Evolutionary conservation across 1,140 invertebrate genomes (phyloP), one percentile per base, ranked within the genome.

Genomic region (Coelopa frigida): DNA sequence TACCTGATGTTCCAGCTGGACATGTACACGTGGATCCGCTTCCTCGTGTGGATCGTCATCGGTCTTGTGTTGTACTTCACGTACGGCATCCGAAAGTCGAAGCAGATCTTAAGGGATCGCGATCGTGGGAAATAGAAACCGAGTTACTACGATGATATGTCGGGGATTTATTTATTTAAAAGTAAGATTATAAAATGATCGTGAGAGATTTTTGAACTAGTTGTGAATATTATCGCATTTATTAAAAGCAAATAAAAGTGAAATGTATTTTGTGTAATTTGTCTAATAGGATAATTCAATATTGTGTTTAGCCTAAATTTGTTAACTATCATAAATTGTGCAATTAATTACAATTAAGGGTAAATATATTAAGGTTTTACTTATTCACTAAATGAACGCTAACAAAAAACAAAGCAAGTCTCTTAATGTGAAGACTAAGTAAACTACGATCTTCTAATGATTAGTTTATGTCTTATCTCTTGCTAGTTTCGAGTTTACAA

Each of bases 1-100:
- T 87, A 89, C 67, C 74, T 95, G 21, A 94, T 94, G 87, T 75
- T 89, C 53, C 86, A 91, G 70, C 72, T 95, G 44, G 82, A 88
- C 57, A 61, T 75, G 22, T 75, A 81, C 51, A 94, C 90, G 2
- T 94, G 90, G 90, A 78, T 90, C 36, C 78, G 89, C 57, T 88
- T 93, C 65, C 75, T 73, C 15, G 75, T 89, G 24, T 94, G 90
- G 89, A 78, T 93, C 60, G 54, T 75, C n/a, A 72, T 86, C 26
- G 84, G 84, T 75, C 75, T 78, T 58, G 38, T 70, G 0, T 78
- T 81, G 37, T 80, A 80, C 47, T 79, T 81, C 46, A 50, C 61
- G 14, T 81, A 80, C 45, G 78, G 78, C 23, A 60, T 79, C 22
- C 63, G 72, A 32, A 70, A 80, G 51, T 75, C 73, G 14, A 61